Base-by-base conservation (phyloP, 2,888 invertebrate species). In the Orchesella flavescens region DNA sequence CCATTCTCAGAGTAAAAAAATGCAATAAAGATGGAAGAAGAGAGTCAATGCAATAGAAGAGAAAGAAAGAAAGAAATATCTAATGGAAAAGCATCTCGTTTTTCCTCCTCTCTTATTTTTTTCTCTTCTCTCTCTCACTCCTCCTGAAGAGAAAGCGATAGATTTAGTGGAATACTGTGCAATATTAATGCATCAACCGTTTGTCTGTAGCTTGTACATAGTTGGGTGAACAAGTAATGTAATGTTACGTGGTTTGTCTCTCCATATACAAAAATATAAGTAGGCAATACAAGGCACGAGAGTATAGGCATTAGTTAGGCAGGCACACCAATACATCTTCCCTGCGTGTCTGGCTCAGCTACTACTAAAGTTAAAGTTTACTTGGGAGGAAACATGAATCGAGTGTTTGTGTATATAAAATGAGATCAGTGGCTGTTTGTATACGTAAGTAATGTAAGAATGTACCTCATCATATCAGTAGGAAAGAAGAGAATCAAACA, bases 111-210 rank as follows among this genome's bases (percentile, higher is more conserved):
- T 65, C 10, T 13, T 65, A n/a, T 66, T 49, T 23, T 68, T 23
- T 23, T 53, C 68, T 53, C 49, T 17, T 68, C 55, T 71, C 24
- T 55, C 53, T 49, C 69, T 49, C n/a, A 49, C 53, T 49, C 24
- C 57, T 55, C 13, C 5, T 71, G 68, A 59, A 55, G 49, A 59
- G 43, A 69, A 68, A 55, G 53, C 66, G 80, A 80, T 75, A 81
- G 75, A 74, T 74, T 68, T 57, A 81, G 23, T 66, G 73, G 57
- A 74, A 59, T 59, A 59, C 19, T 55, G 76, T 66, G 76, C 66
- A 66, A 76, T 76, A 66, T 76, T 76, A 65, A 76, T 66, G 76
- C 66, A 76, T 76, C 63, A 65, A 68, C 21, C 76, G 65, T 65
- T 66, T 53, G 66, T 66, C 76, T 76, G 23, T 34, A 9, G 24